Percentiles rank a stretch among this genome's conserved stretches.
Evolutionary conservation across 2,797 vertebrate genomes (phyloP).

Genomic region (Scolopax rusticola): DNA sequence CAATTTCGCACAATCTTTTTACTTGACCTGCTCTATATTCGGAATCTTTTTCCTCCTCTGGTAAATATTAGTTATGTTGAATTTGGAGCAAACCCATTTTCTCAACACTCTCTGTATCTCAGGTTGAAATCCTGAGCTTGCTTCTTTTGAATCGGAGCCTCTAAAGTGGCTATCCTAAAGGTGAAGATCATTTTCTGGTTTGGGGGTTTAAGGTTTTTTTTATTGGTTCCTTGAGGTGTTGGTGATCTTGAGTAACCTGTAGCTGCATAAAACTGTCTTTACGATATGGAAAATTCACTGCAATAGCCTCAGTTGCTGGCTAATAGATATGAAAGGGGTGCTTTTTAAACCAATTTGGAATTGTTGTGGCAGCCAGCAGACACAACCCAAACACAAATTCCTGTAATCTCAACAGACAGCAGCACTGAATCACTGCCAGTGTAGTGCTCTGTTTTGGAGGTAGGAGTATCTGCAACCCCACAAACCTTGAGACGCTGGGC

Average conservation of each 20-base stretch:
- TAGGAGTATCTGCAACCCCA: not conserved
- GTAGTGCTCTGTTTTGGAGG: not conserved
- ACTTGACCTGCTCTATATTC: slow-evolving; percentile 6
- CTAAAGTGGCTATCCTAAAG: not conserved
- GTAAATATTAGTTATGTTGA: slow-evolving; percentile 11
- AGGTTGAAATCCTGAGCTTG: not conserved
- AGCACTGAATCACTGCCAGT: not conserved
- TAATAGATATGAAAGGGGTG: not conserved
- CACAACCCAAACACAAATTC: not conserved
- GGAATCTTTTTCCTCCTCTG: not conserved
- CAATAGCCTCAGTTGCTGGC: not conserved
- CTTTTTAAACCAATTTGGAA: not conserved
- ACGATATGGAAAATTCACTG: not conserved
- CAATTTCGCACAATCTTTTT: not conserved
- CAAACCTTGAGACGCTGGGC: rapidly evolving
- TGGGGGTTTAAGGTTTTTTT: not conserved
- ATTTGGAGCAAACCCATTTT: not conserved
- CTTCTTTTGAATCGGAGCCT: not conserved
- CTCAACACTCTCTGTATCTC: not conserved
- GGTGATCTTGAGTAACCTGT: not conserved
- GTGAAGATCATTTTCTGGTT: not conserved
- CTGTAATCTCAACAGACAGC: slow-evolving; percentile 17
- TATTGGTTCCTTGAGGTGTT: not conserved
- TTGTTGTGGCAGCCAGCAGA: not conserved
- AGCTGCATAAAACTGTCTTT: not conserved